Conservation (phyloP, 2,113 vertebrate species). For the Tachysurus vachellii region DNA sequence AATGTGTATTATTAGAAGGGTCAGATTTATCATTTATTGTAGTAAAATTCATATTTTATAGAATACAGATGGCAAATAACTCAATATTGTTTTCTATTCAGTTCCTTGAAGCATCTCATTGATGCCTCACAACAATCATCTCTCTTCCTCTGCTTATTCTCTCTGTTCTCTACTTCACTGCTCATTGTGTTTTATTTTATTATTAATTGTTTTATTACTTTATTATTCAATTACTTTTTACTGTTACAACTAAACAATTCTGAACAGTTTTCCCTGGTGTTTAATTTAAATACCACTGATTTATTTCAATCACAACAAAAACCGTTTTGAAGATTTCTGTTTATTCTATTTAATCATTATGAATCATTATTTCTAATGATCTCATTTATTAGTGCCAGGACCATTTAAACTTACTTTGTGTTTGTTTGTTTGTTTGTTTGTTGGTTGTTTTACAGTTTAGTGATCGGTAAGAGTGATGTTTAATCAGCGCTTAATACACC, state of each 20-base stretch:
- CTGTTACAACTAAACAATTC: neutral
- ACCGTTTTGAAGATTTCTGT: neutral
- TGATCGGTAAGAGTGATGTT: neutral
- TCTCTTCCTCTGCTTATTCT: neutral
- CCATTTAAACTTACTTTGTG: neutral
- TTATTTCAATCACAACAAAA: neutral
- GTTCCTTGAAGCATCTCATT: neutral
- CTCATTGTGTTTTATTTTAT: neutral
- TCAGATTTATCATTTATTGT: neutral
- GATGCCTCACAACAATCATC: too few species aligned
- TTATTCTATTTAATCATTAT: too few species aligned
- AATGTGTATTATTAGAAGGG: neutral
- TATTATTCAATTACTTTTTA: neutral
- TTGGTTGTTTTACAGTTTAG: neutral
- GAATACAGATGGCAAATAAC: neutral
- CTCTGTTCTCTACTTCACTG: neutral
- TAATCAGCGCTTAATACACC: neutral
- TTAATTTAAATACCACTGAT: neutral
- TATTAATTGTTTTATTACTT: neutral
- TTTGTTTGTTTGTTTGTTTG: neutral
- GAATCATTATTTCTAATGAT: too few species aligned
- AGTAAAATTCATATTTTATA: neutral
- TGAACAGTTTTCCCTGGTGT: neutral
- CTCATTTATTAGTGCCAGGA: too few species aligned
- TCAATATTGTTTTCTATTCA: neutral